Conservation (phyloP, 2,797 vertebrate genomes). For the Myripristis murdjan region DNA sequence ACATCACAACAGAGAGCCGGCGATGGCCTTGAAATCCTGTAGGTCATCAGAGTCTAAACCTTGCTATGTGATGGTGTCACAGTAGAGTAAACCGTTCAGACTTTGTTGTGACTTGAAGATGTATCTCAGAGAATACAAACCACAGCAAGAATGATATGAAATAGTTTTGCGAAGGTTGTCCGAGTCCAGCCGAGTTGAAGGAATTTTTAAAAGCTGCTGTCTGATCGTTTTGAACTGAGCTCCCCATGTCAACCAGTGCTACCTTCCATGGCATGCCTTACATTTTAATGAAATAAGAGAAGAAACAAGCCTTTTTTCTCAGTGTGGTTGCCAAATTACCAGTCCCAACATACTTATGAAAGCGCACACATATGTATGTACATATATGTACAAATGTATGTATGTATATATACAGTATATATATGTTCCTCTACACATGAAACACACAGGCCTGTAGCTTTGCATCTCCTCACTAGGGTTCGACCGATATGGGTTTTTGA, state of each 20-base stretch:
- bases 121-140: background rate
- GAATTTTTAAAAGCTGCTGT: constrained; percentile 32
- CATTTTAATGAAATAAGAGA: constrained; percentile 11
- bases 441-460: constrained; percentile 30
- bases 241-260: constrained; percentile 53
- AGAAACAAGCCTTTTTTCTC: constrained; percentile 30
- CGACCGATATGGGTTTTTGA: constrained; percentile 26
- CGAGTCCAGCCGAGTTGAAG: background rate
- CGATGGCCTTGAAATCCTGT: background rate
- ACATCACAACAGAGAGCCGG: constrained; percentile 46
- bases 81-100: constrained; percentile 2
- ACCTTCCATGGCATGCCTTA: constrained; percentile 62
- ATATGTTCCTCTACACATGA: constrained; percentile 28
- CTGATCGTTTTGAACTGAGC: constrained; percentile 30
- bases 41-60: background rate
- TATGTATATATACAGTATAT: constrained; percentile 34
- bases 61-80: background rate
- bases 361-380: constrained; percentile 51
- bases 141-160: background rate
- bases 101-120: background rate
- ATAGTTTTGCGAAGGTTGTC: background rate
- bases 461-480: constrained; percentile 42
- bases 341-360: constrained; percentile 59
- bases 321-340: constrained; percentile 67
- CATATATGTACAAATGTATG: constrained; percentile 15